Evolutionary conservation across 2,888 invertebrate species (phyloP).

Genomic region (Lasioglossum marginatum): DNA sequence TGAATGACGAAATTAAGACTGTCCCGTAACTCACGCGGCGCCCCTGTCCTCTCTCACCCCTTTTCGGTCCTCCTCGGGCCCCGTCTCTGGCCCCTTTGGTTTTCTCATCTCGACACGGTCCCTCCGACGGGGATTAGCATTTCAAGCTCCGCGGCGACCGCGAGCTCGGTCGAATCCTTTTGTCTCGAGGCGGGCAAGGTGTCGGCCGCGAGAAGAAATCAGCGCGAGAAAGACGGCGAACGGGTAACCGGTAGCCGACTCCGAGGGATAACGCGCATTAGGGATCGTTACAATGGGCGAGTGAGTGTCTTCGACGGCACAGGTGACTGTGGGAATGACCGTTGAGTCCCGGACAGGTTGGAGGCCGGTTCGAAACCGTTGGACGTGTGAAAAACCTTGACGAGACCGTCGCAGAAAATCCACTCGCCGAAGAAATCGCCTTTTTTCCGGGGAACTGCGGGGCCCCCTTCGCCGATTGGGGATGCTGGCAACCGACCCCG

Average conservation of each 20-base stretch:
- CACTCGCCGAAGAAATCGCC: constrained; percentile 24
- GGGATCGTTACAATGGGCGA: constrained; percentile 77
- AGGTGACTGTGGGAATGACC: constrained; percentile 84
- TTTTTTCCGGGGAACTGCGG: constrained; percentile 53
- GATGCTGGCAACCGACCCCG: not conserved
- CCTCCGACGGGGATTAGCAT: constrained; percentile 72
- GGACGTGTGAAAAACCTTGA: constrained; percentile 72
- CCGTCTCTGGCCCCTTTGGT: constrained; percentile 14
- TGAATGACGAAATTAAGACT: constrained; percentile 72
- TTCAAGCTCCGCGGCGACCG: constrained; percentile 73
- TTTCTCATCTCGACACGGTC: constrained; percentile 41
- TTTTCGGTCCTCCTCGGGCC: constrained; percentile 38
- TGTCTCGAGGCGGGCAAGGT: constrained; percentile 73
- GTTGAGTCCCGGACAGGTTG: constrained; percentile 80
- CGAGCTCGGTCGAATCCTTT: constrained; percentile 63
- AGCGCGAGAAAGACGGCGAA: constrained; percentile 26
- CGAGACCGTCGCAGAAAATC: constrained; percentile 61
- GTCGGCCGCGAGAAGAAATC: constrained; percentile 69
- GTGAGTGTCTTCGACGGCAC: constrained; percentile 76
- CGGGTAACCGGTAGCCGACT: constrained; percentile 63
- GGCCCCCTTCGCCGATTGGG: not conserved
- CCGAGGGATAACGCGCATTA: constrained; percentile 75
- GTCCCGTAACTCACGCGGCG: constrained; percentile 66
- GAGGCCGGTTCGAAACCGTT: constrained; percentile 71
- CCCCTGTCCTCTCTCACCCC: constrained; percentile 39